phyloP scores from a whole-genome alignment of 2,113 vertebrate species.

The Phainopepla nitens region DNA sequence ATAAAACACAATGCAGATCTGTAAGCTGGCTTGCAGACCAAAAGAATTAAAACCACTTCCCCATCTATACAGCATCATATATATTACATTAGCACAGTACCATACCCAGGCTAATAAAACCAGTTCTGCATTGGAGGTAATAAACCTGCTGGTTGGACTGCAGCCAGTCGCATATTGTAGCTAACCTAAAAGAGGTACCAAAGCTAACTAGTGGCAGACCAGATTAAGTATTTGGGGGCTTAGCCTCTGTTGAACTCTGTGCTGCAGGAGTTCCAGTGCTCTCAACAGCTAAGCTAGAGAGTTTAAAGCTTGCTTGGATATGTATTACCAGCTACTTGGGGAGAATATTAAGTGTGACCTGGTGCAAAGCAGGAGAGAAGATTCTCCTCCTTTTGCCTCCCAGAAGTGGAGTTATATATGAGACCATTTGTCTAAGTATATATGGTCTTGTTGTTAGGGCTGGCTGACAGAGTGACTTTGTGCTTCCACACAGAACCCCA shows the following conservation, averaged over 20 bases:
- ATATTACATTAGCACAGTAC: not conserved
- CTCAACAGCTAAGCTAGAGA: not conserved
- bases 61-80: not conserved
- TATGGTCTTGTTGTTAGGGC: not conserved
- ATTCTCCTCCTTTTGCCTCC: not conserved
- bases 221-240: not conserved
- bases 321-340: not conserved
- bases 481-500: not conserved
- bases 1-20: not conserved
- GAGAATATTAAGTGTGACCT: not conserved
- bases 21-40: not conserved
- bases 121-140: not conserved
- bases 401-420: not conserved
- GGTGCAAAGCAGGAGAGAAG: not conserved
- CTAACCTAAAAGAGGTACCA: not conserved
- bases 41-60: slow-evolving; percentile 11
- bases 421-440: not conserved
- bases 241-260: not conserved
- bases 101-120: not conserved
- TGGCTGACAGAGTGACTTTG: not conserved
- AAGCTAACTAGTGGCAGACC: not conserved
- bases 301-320: not conserved
- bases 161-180: not conserved
- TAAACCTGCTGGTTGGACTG: not conserved
- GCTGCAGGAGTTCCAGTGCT: not conserved